These are phyloP conservation scores for Macropus fuliginosus DNA, from an alignment of 2,797 vertebrate species.

Conservation along the genomic window DNA sequence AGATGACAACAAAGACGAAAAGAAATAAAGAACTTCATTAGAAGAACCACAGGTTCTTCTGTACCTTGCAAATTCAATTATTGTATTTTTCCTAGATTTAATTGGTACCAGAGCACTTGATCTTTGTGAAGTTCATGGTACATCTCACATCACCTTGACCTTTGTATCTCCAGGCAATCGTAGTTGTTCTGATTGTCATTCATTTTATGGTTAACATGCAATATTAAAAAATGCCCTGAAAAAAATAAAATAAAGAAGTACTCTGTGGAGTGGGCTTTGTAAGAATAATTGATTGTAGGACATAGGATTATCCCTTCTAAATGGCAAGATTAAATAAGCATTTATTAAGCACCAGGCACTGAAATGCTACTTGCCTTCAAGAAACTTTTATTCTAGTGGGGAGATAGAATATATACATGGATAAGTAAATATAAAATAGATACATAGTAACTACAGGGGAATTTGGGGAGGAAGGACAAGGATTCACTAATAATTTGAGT, in stretches of 20 bases:
- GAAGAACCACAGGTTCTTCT: not conserved
- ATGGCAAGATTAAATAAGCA: not conserved
- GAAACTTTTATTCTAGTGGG: not conserved
- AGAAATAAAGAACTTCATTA: not conserved
- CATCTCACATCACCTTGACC: not conserved
- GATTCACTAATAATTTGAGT: not conserved
- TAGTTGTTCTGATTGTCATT: not conserved
- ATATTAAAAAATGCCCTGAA: not conserved
- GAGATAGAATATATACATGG: not conserved
- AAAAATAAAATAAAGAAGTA: not conserved
- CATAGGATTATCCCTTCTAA: not conserved
- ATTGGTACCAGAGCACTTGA: not conserved
- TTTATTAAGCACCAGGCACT: not conserved
- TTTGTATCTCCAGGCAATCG: not conserved
- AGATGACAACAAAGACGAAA: not conserved
- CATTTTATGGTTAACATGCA: not conserved
- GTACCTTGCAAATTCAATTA: not conserved
- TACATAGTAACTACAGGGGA: not conserved
- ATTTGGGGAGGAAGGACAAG: not conserved
- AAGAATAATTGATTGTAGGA: slow-evolving; percentile 46
- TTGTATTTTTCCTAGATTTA: not conserved
- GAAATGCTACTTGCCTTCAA: not conserved
- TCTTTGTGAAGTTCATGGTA: not conserved
- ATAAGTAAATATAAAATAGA: not conserved
- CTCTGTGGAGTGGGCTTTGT: slow-evolving; percentile 28